Percentiles rank a stretch among this genome's conserved stretches.
Conservation (phyloP, 2,797 vertebrate species). For the Neosalanx taihuensis region DNA sequence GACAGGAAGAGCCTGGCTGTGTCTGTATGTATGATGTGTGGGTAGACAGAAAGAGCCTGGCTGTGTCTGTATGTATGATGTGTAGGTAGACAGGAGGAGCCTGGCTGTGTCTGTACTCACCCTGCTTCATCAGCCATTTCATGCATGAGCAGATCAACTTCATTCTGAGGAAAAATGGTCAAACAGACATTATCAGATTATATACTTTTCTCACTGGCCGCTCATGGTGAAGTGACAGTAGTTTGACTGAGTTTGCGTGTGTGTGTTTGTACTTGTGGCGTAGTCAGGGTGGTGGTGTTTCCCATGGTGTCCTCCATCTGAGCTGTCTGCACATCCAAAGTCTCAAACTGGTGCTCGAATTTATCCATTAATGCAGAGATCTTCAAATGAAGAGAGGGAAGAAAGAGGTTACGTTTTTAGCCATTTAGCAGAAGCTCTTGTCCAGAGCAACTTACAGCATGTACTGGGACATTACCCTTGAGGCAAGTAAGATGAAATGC, state of each 20-base stretch:
- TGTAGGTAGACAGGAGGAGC: neutral
- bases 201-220: neutral
- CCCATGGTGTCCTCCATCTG: constrained; percentile 94
- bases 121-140: constrained; percentile 92
- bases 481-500: no score
- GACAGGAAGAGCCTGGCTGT: neutral
- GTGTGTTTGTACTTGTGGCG: constrained; percentile 75
- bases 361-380: constrained; percentile 88
- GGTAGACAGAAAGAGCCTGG: neutral
- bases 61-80: neutral
- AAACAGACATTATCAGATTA: neutral
- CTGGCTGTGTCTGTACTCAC: constrained; percentile 63
- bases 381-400: constrained; percentile 51
- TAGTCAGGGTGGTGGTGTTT: constrained; percentile 89
- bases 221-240: neutral
- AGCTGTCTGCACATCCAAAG: constrained; percentile 86
- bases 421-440: no score
- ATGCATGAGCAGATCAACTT: constrained; percentile 82
- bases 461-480: no score
- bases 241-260: neutral
- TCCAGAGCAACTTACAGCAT: no score
- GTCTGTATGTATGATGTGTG: neutral
- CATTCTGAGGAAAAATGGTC: constrained; percentile 65
- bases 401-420: neutral
- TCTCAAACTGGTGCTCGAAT: constrained; percentile 91